Base-by-base conservation (phyloP, 2,888 invertebrate genomes). In the Apotomis capreana region DNA sequence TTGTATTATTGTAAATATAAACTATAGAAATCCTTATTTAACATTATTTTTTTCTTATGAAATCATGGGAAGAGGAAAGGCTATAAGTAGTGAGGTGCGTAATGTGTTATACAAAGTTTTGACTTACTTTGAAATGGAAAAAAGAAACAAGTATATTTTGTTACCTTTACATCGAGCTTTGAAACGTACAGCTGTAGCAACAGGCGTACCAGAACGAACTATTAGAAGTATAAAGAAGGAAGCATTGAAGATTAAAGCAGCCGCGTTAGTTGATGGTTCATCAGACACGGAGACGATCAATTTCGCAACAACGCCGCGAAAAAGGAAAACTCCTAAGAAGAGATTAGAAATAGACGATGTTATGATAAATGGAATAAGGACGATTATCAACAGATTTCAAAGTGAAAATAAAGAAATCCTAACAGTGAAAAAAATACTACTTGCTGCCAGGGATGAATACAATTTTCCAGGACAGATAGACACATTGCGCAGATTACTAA, bases 51-150 rank as follows among this genome's bases (percentile, higher is more conserved):
- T 10, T 12, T 49, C 36, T 5, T 37, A n/a, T 52, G n/a, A 51
- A 52, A 36, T 51, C 54, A 65, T 65, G 65, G 65, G 65, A 46
- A 55, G 65, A 26, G 65, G 65, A 36, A 65, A 65, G 36, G 44
- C 46, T 55, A 57, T 65, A 65, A 65, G 65, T 57, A 57, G 46
- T 57, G 65, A 65, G 9, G 65, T 65, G 65, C 65, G 65, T 65
- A 65, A 65, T 57, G 65, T 65, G 12, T 54, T 65, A 57, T 65
- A 57, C 65, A 65, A 65, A 65, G 65, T 65, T 57, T 65, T 65
- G n/a, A 57, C 65, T 65, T 65, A 65, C 55, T 65, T 65, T 65
- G 65, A 65, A 65, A 57, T 57, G 65, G 65, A 65, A 40, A 65
- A 65, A 55, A 65, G 65, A 46, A 65, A 65, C 26, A 65, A 65